phyloP scores from a whole-genome alignment of 2,797 vertebrate genomes.

The Schizothorax lantsangensis region DNA sequence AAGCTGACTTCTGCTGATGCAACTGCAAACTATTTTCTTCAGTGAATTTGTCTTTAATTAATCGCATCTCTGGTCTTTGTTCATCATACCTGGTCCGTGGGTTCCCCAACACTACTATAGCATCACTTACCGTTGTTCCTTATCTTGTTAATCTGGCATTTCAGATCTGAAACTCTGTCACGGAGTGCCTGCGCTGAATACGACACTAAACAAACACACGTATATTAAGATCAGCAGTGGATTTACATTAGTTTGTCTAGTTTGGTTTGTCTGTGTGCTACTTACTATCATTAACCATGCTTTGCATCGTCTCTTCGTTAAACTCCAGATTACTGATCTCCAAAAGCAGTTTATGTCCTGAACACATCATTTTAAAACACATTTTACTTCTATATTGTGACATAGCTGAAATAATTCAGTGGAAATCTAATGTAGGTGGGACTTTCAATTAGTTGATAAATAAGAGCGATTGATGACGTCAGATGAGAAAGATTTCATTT shows the following conservation, averaged over 20 bases:
- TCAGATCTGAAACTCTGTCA: slow-evolving; percentile 24
- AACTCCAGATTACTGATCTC: slow-evolving; percentile 21
- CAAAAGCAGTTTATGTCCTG: slow-evolving; percentile 9
- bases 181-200: background rate
- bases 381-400: background rate
- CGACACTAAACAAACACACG: slow-evolving; percentile 34
- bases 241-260: background rate
- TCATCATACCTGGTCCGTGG: no score
- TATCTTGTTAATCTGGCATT: slow-evolving; percentile 21
- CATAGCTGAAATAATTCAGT: background rate
- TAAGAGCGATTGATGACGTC: background rate
- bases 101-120: background rate
- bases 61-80: no score
- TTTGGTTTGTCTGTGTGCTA: background rate
- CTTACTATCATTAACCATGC: background rate
- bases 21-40: no score
- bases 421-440: background rate
- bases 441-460: background rate
- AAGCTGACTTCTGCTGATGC: no score
- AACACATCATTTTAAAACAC: slow-evolving; percentile 3
- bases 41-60: no score
- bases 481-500: background rate
- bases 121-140: slow-evolving; percentile 30
- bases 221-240: background rate
- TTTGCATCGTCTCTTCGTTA: background rate